A percentile compares a stretch with the other conserved stretches of the same genome.
Evolutionary conservation across 1,140 invertebrate genomes (phyloP).

Genomic region (Drosophila takahashii): DNA sequence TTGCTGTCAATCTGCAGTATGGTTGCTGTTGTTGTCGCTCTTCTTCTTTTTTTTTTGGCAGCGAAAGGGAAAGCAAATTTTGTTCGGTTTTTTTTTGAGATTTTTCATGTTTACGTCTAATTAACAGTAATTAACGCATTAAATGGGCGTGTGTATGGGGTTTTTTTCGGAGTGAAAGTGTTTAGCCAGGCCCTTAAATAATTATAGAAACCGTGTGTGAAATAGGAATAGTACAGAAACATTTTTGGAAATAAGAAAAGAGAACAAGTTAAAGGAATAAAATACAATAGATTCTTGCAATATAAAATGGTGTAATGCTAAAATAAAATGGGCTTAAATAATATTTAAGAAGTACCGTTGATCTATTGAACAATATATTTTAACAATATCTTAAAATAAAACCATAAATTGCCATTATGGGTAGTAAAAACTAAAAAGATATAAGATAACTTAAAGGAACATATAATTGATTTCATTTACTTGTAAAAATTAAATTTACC

Average conservation of each 20-base stretch:
- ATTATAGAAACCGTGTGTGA: slow-evolving; percentile 9
- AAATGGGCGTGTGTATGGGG: slow-evolving; percentile 49
- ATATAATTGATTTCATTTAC: too few relatives aligned
- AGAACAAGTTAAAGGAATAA: not conserved
- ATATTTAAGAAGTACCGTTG: too few relatives aligned
- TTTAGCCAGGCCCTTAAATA: slow-evolving; percentile 19
- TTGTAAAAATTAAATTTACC: too few relatives aligned
- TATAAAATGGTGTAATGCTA: too few relatives aligned
- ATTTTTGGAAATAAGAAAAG: not conserved
- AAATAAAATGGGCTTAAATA: too few relatives aligned
- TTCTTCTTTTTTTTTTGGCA: slow-evolving; percentile 21
- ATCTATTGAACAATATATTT: too few relatives aligned
- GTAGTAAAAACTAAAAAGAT: too few relatives aligned
- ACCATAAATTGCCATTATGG: too few relatives aligned
- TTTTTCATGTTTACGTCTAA: slow-evolving; percentile 72
- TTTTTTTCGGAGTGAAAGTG: slow-evolving; percentile 44
- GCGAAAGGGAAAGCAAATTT: slow-evolving; percentile 67
- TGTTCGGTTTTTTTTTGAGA: slow-evolving; percentile 33
- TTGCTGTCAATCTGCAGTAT: slow-evolving; percentile 70
- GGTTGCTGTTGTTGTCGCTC: slow-evolving; percentile 11
- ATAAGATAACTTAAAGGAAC: too few relatives aligned
- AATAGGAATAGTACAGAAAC: not conserved
- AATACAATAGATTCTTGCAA: not conserved
- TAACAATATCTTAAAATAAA: too few relatives aligned
- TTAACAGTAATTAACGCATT: slow-evolving; percentile 81